A percentile compares a stretch with the other conserved stretches of the same genome.
Evolutionary conservation across 2,888 invertebrate species (phyloP).

Genomic region (Vandiemenella viatica): DNA sequence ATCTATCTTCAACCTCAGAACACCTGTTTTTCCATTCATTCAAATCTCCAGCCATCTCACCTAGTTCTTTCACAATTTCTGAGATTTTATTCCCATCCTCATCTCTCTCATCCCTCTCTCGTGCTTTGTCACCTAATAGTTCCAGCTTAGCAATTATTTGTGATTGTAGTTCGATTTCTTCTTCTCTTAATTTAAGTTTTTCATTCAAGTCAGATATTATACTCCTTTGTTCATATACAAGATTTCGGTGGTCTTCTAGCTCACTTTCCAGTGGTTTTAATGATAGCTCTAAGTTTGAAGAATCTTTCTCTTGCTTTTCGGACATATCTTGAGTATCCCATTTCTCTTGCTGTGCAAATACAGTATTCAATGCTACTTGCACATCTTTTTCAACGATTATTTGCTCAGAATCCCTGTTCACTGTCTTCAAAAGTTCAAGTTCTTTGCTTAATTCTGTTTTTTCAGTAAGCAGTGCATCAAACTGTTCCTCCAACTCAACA

Average conservation of each 20-base stretch:
- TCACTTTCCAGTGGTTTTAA: constrained; percentile 33
- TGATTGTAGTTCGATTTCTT: constrained; percentile 24
- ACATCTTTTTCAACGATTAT: no score
- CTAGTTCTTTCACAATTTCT: constrained; percentile 8
- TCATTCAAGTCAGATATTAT: constrained; percentile 39
- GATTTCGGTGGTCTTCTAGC: constrained; percentile 49
- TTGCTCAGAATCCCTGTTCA: not conserved
- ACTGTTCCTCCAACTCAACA: constrained; percentile 63
- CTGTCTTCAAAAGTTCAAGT: constrained; percentile 23
- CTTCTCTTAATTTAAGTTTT: constrained; percentile 33
- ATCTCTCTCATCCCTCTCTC: constrained; percentile 1
- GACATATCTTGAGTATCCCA: not conserved
- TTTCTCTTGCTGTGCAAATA: not conserved
- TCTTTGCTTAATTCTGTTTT: constrained; percentile 56
- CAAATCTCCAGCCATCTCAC: constrained; percentile 9
- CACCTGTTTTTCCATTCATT: constrained; percentile 12
- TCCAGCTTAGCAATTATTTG: constrained; percentile 11
- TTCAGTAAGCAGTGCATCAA: constrained; percentile 33
- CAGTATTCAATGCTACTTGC: no score
- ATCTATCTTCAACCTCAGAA: constrained; percentile 8
- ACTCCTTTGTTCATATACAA: constrained; percentile 43
- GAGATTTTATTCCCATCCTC: constrained; percentile 4
- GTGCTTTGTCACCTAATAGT: not conserved
- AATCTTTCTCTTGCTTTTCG: constrained; percentile 4
- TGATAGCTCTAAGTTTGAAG: constrained; percentile 1